Base-by-base conservation (phyloP, 2,888 invertebrate genomes). In the Philonicus albiceps region DNA sequence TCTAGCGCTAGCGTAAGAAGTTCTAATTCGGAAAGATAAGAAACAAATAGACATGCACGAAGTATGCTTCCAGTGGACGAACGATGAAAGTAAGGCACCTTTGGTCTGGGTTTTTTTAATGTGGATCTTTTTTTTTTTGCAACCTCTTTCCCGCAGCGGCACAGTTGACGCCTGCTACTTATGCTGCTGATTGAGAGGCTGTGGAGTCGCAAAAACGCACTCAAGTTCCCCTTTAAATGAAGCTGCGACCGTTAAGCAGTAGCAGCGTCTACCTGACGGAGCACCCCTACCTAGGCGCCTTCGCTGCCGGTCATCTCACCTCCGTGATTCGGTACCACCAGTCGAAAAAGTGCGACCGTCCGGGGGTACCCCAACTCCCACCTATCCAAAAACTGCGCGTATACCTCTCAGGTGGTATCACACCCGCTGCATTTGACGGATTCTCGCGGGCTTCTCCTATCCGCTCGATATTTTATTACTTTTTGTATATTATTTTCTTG, bases 381-480 rank as follows among this genome's bases (percentile, higher is more conserved):
- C 80, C 49, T 80, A 53, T 6, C 80, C 16, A 30, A 53, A 53
- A 43, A n/a, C 31, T 3, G 34, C 40, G 76, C 40, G 30, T 49
- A 7, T 49, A 16, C 30, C 37, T 11, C n/a, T 53, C 53, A 30
- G 80, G 43, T 53, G 30, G 31, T 64, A 64, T 27, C 64, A 27
- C 64, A 64, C 22, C 30, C 80, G 80, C 53, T 80, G 53, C 80
- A 80, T 80, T 78, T 80, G 80, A 80, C 49, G 27, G 80, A 80
- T 49, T 80, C 80, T 80, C 80, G 49, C 80, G 22, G 53, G 49
- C 49, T 49, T 53, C 80, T 49, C 80, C 80, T 80, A 80, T 83
- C 37, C n/a, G 83, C 55, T 19, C 22, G 83, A 64, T 43, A 83
- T 83, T 83, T 83, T 83, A 83, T 83, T 72, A 83, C 83, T 22